A percentile compares a stretch with the other conserved stretches of the same genome.
phyloP scores from a whole-genome alignment of 2,888 invertebrate species.

The Ectobius pallidus region DNA sequence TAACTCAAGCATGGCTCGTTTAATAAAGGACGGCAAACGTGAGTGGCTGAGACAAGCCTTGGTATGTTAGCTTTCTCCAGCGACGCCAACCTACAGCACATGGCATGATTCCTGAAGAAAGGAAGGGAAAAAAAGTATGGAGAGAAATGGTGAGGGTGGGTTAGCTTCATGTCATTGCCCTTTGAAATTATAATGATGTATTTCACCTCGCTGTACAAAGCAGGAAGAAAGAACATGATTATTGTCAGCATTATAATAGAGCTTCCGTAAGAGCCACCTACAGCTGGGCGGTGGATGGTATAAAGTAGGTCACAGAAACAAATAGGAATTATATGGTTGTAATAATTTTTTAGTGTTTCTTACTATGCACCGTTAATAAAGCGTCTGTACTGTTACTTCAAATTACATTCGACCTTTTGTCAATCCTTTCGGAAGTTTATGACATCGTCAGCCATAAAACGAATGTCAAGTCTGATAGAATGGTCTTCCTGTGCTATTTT shows the following conservation, averaged over 20 bases:
- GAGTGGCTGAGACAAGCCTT: no score
- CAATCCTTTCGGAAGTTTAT: no score
- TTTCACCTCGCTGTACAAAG: not conserved
- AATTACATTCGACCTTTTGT: no score
- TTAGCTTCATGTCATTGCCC: conserved; percentile 1
- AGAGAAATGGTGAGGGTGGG: not conserved
- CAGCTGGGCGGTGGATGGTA: not conserved
- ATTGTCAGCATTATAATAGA: not conserved
- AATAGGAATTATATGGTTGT: not conserved
- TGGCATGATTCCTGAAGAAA: not conserved
- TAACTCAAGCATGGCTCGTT: no score
- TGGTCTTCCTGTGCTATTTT: no score
- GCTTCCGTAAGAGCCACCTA: no score
- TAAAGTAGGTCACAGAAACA: not conserved
- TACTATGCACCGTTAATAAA: not conserved
- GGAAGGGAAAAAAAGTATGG: not conserved
- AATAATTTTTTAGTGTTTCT: not conserved
- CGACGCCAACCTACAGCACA: not conserved
- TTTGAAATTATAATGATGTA: not conserved
- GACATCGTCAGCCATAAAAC: no score
- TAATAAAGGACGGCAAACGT: no score
- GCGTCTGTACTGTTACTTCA: not conserved
- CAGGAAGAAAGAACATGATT: not conserved
- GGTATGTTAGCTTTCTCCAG: not conserved
- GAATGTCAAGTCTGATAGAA: no score